A percentile compares a stretch with the other conserved stretches of the same genome.
Evolutionary conservation across 2,113 vertebrate genomes (phyloP).

Genomic region (Syngnathus floridae): DNA sequence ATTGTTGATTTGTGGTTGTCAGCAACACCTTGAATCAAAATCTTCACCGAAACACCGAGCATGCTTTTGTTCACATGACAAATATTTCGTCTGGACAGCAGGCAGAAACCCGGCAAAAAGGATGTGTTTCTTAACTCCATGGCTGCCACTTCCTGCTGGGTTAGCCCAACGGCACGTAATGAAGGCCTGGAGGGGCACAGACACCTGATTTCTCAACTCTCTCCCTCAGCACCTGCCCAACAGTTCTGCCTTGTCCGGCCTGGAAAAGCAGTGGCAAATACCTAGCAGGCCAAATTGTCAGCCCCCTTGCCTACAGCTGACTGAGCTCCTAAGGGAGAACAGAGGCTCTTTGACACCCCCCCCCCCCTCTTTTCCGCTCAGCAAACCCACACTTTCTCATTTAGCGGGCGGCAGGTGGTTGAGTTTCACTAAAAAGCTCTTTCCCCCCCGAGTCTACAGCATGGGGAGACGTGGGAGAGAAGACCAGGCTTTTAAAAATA

Average conservation of each 20-base stretch:
- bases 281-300: constrained; percentile 59
- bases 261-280: constrained; percentile 58
- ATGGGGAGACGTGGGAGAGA: constrained; percentile 44
- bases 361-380: constrained; percentile 38
- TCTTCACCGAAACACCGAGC: not conserved
- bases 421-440: constrained; percentile 66
- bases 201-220: constrained; percentile 46
- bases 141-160: constrained; percentile 60
- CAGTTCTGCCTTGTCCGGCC: constrained; percentile 38
- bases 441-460: constrained; percentile 54
- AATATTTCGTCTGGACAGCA: not conserved
- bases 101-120: not conserved
- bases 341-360: constrained; percentile 64
- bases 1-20: no score
- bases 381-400: constrained; percentile 66
- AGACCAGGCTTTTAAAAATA: constrained; percentile 54
- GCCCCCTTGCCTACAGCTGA: constrained; percentile 61
- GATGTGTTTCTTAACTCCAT: not conserved
- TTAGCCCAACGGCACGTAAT: constrained; percentile 54
- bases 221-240: constrained; percentile 13
- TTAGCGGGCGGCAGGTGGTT: constrained; percentile 69
- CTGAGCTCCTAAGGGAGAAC: constrained; percentile 63
- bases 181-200: constrained; percentile 39
- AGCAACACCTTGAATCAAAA: no score
- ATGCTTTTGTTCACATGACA: not conserved